Percentiles rank a stretch among this genome's conserved stretches.
phyloP scores from a whole-genome alignment of 2,888 invertebrate genomes.

The Octonoba sinensis region DNA sequence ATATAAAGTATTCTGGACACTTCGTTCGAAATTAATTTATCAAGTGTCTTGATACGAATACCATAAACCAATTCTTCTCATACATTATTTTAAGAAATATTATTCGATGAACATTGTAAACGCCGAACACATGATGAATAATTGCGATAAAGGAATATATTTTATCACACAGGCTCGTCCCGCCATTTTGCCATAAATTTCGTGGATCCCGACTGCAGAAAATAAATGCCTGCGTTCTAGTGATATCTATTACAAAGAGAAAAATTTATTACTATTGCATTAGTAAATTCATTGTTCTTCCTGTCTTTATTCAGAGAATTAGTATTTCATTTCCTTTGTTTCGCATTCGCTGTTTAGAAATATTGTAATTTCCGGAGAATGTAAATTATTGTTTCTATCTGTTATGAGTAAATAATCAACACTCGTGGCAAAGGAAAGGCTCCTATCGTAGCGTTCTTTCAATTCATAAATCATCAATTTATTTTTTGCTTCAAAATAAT shows the following conservation, averaged over 20 bases:
- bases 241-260: slow-evolving; percentile 14
- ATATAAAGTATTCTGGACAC: too few relatives aligned
- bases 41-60: neutral
- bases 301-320: too few relatives aligned
- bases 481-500: neutral
- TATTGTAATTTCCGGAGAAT: too few relatives aligned
- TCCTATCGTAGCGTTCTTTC: neutral
- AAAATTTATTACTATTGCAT: slow-evolving; percentile 40
- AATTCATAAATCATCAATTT: neutral
- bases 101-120: slow-evolving; percentile 20
- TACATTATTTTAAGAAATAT: neutral
- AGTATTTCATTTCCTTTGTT: too few relatives aligned
- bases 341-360: too few relatives aligned
- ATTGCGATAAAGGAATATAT: slow-evolving; percentile 20
- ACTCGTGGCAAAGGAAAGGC: neutral
- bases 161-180: slow-evolving; percentile 12
- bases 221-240: slow-evolving; percentile 35
- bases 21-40: neutral
- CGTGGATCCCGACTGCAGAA: slow-evolving; percentile 23
- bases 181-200: slow-evolving; percentile 26
- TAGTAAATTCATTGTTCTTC: slow-evolving; percentile 8
- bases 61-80: neutral
- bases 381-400: too few relatives aligned
- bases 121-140: slow-evolving; percentile 34
- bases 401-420: too few relatives aligned